Evolutionary conservation across 2,113 vertebrate species (phyloP).

Genomic region (Alligator mississippiensis): DNA sequence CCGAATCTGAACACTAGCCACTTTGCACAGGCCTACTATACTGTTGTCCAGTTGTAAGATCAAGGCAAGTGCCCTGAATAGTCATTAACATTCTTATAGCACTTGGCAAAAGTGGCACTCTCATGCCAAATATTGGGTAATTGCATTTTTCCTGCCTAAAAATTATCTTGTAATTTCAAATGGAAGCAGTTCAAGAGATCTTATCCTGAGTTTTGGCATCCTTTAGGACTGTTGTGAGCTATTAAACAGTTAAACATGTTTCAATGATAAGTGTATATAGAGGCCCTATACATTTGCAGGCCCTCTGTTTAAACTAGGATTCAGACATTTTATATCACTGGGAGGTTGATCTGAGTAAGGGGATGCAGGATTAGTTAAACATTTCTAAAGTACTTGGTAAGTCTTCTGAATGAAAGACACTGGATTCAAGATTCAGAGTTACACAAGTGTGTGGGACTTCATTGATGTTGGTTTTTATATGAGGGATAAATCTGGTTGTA

Average conservation of each 20-base stretch:
- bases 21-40: background rate
- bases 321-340: no score
- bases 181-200: background rate
- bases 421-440: rapidly evolving
- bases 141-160: rapidly evolving
- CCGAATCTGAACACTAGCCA: no score
- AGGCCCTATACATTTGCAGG: background rate
- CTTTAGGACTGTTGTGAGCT: background rate
- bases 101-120: background rate
- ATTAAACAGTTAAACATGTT: rapidly evolving
- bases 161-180: background rate
- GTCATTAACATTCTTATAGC: background rate
- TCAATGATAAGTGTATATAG: background rate
- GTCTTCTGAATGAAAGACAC: rapidly evolving
- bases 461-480: rapidly evolving
- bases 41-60: background rate
- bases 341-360: background rate
- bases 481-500: background rate
- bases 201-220: background rate
- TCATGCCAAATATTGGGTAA: background rate
- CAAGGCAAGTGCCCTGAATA: background rate
- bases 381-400: background rate
- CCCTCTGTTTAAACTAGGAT: no score
- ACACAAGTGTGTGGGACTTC: background rate
- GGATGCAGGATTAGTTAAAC: background rate